Percentiles rank a stretch among this genome's conserved stretches.
Conservation (phyloP, 2,797 vertebrate genomes). For the Falco novaeseelandiae region DNA sequence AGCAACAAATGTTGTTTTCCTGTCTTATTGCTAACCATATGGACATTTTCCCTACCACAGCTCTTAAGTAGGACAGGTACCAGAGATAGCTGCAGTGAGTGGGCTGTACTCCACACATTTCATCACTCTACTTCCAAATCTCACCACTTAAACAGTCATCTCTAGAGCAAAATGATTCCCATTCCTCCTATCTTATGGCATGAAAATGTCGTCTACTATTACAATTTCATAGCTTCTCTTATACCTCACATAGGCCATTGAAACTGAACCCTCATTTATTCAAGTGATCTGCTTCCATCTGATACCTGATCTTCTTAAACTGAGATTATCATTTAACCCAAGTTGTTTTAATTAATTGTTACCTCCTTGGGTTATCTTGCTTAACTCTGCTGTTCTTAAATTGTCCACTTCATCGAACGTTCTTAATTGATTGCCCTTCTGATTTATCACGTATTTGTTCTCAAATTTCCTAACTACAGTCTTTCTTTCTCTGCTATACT, state of each 20-base stretch:
- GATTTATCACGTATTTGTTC: not conserved
- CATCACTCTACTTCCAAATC: slow-evolving; percentile 40
- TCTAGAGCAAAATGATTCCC: not conserved
- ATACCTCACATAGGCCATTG: not conserved
- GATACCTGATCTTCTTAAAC: not conserved
- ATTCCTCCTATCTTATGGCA: not conserved
- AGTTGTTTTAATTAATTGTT: not conserved
- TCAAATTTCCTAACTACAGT: not conserved
- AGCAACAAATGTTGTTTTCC: slow-evolving; percentile 60
- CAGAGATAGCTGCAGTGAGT: slow-evolving; percentile 63
- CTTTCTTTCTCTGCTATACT: not conserved
- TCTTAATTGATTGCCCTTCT: not conserved
- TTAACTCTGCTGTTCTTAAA: not conserved
- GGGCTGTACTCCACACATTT: slow-evolving; percentile 56
- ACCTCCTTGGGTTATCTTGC: not conserved
- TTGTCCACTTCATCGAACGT: not conserved
- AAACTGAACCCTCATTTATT: not conserved
- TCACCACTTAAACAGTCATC: slow-evolving; percentile 21
- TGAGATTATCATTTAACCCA: not conserved
- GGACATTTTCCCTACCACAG: slow-evolving; percentile 51
- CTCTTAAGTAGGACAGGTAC: slow-evolving; percentile 68
- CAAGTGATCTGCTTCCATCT: not conserved
- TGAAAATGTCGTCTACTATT: not conserved
- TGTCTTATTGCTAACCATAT: slow-evolving; percentile 59
- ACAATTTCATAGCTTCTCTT: not conserved